Base-by-base conservation (phyloP, 2,113 vertebrate genomes). In the Chaenogobius annularis region DNA sequence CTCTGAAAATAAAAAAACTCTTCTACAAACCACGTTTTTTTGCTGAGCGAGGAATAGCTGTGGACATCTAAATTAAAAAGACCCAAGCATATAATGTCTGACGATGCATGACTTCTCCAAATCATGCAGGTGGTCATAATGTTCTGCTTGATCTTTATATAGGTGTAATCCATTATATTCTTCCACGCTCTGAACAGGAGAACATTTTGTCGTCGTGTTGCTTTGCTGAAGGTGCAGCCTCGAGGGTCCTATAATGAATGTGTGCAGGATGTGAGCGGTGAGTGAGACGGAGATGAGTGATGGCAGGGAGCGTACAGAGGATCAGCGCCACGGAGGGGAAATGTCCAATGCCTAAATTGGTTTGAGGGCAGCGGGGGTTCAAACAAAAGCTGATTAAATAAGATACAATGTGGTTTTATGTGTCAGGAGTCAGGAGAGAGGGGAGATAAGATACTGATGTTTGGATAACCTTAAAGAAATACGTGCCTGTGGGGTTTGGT, bases 171-270 rank as follows among this genome's bases (percentile, higher is more conserved):
- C 12, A 66, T 13, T 3, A 4, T 31, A 65, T 37, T 1, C 37
- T 40, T 10, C 22, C 3, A 7, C 0, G 2, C 4, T 40, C 23
- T 56, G 26, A 43, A 13, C 46, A 26, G 40, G 7, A 52, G 23
- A 23, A 43, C n/a, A 9, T 56, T 0, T 70, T 11, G 13, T 31
- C 48, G 68, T 40, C 3, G 37, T 40, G 37, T 22, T 55, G 58
- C 65, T 69, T 31, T 10, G 10, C 59, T 73, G 31, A 70, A 66
- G 44, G 63, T 70, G 69, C 52, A 54, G 61, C 37, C 72, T 75
- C 69, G 52, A 40, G 72, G 66, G 52, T 26, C 52, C 40, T 46
- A 55, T 74, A 74, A 52, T 76, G n/a, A 78, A 70, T 4, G 54
- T 61, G 6, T 0, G 15, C 58, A 31, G 58, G 58, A 35, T 61